Evolutionary conservation across 2,113 vertebrate genomes (phyloP), one percentile per base, ranked within the genome.

Genomic region (Physeter macrocephalus): DNA sequence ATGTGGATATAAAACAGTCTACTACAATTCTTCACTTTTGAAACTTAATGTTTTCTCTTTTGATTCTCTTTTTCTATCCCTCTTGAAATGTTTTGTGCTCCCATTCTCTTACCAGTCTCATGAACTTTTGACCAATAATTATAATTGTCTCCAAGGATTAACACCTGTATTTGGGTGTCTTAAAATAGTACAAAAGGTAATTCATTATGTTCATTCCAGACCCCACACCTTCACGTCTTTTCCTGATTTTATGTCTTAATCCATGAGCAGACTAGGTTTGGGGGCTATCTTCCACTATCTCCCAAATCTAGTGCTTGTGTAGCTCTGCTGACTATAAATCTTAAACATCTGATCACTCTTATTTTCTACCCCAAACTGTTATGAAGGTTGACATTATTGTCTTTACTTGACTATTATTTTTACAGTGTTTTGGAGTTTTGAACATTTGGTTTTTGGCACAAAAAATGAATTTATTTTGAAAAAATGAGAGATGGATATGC

Each of bases 401-500:
- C 41, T 88, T 61, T 66, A 59, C 27, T 84, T 90, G n/a, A 61
- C 23, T 83, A 5, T 46, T 69, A 27, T 41, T 81, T 89, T 88
- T 67, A 43, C 5, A 80, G 0, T 87, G 18, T 83, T 83, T 94
- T 82, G 80, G 36, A 96, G 41, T 89, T 85, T 69, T 93, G 41
- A 94, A 82, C n/a, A 36, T 52, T 67, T 77, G 13, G 46, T 46
- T 84, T 77, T n/a, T n/a, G 23, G 52, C 3, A 25, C 54, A 93
- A 87, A 67, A 85, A 94, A 84, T 71, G 29, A 95, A 61, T 74
- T 90, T 81, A 91, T 69, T 93, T 96, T 93, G 23, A 69, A 84
- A 93, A 72, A 88, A n/a, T 34, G 23, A 90, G 23, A 83, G 14
- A n/a, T 13, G 49, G 8, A 21, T 59, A 46, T 57, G 18, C 2